phyloP scores from a whole-genome alignment of 2,113 vertebrate genomes.

The Osmerus mordax region DNA sequence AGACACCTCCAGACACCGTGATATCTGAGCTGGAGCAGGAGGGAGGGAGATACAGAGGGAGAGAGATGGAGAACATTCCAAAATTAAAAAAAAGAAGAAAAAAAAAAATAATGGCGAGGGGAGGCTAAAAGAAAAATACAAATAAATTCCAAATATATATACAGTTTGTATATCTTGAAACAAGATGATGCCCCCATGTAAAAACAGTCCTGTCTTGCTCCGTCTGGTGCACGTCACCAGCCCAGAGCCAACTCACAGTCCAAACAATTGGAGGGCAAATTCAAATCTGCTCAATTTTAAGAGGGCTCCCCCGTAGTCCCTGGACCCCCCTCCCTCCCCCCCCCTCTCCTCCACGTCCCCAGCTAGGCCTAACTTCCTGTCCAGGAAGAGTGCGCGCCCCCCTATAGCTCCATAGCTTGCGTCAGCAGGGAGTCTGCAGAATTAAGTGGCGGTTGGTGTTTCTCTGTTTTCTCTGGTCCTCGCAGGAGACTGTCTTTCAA shows the following conservation, averaged over 20 bases:
- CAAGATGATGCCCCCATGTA: not conserved
- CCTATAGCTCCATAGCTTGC: conserved; percentile 73
- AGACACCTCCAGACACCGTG: too few relatives aligned
- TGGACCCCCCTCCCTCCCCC: not conserved
- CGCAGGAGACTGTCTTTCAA: conserved; percentile 81
- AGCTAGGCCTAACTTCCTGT: conserved; percentile 73
- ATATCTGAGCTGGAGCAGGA: too few relatives aligned
- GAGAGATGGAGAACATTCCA: not conserved
- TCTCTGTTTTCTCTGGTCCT: conserved; percentile 82
- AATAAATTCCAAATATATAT: conserved; percentile 40
- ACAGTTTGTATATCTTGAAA: conserved; percentile 8
- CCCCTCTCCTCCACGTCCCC: conserved; percentile 44
- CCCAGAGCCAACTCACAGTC: conserved; percentile 35
- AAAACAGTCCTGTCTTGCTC: not conserved
- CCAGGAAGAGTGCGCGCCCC: conserved; percentile 73
- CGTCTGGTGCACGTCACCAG: not conserved
- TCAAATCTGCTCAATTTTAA: conserved; percentile 80
- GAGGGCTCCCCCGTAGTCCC: conserved; percentile 59
- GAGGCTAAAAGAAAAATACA: not conserved
- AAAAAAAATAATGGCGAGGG: not conserved
- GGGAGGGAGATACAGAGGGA: too few relatives aligned
- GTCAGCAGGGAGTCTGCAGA: conserved; percentile 77
- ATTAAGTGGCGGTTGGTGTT: conserved; percentile 88
- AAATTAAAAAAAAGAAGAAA: not conserved
- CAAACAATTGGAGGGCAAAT: conserved; percentile 75